phyloP scores from a whole-genome alignment of 1,140 invertebrate species.

The Diachasmimorpha longicaudata region DNA sequence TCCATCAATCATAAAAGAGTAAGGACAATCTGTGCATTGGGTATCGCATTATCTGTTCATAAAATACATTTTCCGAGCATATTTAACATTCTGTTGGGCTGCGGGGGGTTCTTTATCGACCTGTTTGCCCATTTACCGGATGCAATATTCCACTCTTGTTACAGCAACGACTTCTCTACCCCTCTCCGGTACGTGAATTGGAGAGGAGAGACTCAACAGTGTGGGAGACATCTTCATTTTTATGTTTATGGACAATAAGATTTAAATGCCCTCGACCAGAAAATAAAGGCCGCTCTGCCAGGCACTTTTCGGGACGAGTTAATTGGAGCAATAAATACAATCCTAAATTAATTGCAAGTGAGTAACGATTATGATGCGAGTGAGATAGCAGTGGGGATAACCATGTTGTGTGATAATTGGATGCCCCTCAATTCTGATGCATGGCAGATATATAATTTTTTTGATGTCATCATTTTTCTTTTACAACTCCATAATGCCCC shows the following conservation, averaged over 20 bases:
- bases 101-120: background rate
- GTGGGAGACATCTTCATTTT: conserved; percentile 17
- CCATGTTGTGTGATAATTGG: background rate
- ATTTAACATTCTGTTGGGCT: background rate
- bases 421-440: background rate
- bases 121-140: background rate
- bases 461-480: background rate
- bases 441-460: background rate
- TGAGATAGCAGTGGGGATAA: background rate
- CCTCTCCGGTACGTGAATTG: background rate
- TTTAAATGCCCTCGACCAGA: conserved; percentile 3
- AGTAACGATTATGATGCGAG: background rate
- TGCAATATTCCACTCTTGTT: background rate
- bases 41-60: background rate
- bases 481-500: background rate
- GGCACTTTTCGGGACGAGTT: background rate
- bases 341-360: background rate
- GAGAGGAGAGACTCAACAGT: background rate
- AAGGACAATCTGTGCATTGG: background rate
- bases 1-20: background rate
- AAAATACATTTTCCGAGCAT: background rate
- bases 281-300: background rate
- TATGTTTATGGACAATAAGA: conserved; percentile 15
- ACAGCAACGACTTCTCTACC: background rate
- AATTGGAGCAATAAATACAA: background rate